Evolutionary conservation across 2,113 vertebrate genomes (phyloP).

Genomic region (Lethenteron reissneri): DNA sequence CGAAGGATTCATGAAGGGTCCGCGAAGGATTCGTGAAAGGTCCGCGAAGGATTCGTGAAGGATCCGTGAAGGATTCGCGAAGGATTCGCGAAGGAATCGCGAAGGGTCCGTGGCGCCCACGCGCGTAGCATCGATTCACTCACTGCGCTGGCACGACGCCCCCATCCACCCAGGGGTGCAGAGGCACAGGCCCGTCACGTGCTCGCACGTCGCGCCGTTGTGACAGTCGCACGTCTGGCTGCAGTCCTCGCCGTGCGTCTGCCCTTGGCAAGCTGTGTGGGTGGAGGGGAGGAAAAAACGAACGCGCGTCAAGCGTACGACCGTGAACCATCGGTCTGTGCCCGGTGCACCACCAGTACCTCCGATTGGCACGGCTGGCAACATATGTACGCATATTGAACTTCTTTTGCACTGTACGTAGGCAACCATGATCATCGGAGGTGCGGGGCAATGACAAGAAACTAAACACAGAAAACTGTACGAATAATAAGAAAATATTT

Average conservation of each 20-base stretch:
- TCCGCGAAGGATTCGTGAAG: too few relatives aligned
- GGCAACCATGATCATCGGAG: too few relatives aligned
- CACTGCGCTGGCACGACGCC: slow-evolving; percentile 22
- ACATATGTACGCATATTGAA: too few relatives aligned
- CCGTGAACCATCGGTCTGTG: not conserved
- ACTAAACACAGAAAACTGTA: too few relatives aligned
- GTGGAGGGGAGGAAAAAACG: not conserved
- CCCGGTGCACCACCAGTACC: slow-evolving; percentile 14
- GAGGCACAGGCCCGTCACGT: slow-evolving; percentile 11
- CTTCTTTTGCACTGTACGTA: too few relatives aligned
- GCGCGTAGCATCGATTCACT: slow-evolving; percentile 10
- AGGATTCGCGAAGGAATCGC: too few relatives aligned
- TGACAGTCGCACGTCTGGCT: slow-evolving; percentile 20
- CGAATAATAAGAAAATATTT: too few relatives aligned
- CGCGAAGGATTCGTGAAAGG: too few relatives aligned
- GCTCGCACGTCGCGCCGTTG: slow-evolving; percentile 21
- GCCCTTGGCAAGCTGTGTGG: slow-evolving; percentile 19
- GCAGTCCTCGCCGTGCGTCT: slow-evolving; percentile 19
- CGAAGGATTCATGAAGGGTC: too few relatives aligned
- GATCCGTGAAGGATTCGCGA: too few relatives aligned
- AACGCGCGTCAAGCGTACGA: slow-evolving; percentile 6
- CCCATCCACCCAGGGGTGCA: slow-evolving; percentile 13
- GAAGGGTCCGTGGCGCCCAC: too few relatives aligned
- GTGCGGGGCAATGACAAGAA: too few relatives aligned
- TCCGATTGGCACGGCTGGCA: slow-evolving; percentile 9